Conservation (phyloP, 64 coral and sea anemone genomes). For the Acropora yongei region DNA sequence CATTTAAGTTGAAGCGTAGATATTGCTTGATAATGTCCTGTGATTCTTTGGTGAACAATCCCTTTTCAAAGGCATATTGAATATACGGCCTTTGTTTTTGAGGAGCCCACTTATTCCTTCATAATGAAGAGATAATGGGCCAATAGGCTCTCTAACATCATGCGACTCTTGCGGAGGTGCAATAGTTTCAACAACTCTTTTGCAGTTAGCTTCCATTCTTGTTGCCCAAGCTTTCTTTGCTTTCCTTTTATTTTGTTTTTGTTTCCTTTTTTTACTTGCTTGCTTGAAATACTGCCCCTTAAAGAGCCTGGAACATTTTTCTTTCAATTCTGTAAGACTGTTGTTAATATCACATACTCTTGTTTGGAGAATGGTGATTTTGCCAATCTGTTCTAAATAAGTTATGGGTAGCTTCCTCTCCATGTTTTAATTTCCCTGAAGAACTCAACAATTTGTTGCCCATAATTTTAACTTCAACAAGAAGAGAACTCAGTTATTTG, state of each 20-base stretch:
- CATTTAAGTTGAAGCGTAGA: constrained; percentile 12
- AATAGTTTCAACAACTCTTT: constrained; percentile 25
- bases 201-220: too few species aligned
- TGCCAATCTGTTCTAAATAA: constrained; percentile 63
- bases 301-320: too few species aligned
- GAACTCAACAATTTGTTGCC: constrained; percentile 65
- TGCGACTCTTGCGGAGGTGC: background rate
- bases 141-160: constrained; percentile 17
- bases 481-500: constrained; percentile 31
- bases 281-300: constrained; percentile 25
- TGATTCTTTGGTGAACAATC: constrained; percentile 11
- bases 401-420: constrained; percentile 67
- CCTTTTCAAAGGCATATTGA: background rate
- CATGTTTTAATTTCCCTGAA: constrained; percentile 49
- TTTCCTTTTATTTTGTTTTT: background rate
- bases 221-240: too few species aligned
- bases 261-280: background rate
- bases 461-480: constrained; percentile 22
- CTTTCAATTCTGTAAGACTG: constrained; percentile 31
- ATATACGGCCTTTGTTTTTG: too few species aligned
- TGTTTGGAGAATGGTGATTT: constrained; percentile 69
- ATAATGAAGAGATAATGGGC: background rate
- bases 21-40: constrained; percentile 3
- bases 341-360: constrained; percentile 56
- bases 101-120: too few species aligned